Conservation (phyloP, 2,888 invertebrate species). For the Amaurobius ferox region DNA sequence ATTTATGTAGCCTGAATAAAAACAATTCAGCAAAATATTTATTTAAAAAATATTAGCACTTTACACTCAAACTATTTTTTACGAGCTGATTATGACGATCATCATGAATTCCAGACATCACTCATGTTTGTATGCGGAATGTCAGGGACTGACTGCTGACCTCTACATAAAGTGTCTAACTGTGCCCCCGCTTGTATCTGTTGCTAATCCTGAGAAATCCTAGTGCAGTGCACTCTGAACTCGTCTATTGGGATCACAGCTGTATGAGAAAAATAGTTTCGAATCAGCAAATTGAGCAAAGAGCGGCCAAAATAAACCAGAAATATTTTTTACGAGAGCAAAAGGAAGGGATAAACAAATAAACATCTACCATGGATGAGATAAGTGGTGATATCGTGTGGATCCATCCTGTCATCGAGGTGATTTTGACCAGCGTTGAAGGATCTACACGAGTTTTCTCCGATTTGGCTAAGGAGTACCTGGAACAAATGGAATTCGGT, state of each 20-base stretch:
- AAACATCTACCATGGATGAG: not conserved
- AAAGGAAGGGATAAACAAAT: constrained; percentile 52
- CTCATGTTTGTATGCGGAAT: too few relatives aligned
- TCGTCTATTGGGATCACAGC: constrained; percentile 26
- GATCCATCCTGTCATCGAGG: constrained; percentile 40
- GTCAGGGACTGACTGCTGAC: too few relatives aligned
- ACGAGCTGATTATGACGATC: too few relatives aligned
- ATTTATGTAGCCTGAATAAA: too few relatives aligned
- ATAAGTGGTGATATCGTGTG: constrained; percentile 35
- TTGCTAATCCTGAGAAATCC: constrained; percentile 10
- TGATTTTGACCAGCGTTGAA: constrained; percentile 33
- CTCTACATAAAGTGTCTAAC: too few relatives aligned
- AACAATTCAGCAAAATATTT: too few relatives aligned
- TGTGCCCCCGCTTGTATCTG: not conserved
- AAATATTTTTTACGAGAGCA: too few relatives aligned
- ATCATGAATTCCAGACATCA: too few relatives aligned
- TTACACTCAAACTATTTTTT: too few relatives aligned
- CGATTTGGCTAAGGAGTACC: not conserved
- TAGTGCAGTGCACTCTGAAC: constrained; percentile 29
- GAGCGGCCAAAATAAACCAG: not conserved
- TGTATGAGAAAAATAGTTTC: constrained; percentile 17
- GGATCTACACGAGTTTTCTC: not conserved
- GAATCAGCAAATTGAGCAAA: constrained; percentile 25
- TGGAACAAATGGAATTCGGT: not conserved
- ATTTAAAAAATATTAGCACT: too few relatives aligned